Percentiles rank a stretch among this genome's conserved stretches.
Conservation (phyloP, 2,888 invertebrate species). For the Hypomecis punctinalis region DNA sequence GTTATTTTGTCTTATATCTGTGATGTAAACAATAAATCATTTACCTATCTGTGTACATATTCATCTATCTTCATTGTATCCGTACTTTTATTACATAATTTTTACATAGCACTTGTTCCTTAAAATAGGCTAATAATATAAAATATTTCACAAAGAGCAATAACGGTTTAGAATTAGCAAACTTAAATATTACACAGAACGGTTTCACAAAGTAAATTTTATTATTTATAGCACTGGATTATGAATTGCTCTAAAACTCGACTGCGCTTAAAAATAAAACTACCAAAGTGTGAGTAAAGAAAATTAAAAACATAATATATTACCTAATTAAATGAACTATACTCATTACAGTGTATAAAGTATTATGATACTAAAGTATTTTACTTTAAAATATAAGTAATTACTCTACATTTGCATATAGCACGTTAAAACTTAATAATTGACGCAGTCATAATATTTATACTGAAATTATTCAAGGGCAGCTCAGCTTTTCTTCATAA, state of each 20-base stretch:
- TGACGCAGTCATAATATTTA: neutral
- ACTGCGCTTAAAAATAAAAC: neutral
- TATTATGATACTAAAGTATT: conserved; percentile 9
- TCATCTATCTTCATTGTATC: too few relatives aligned
- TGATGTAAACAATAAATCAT: too few relatives aligned
- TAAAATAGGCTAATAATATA: too few relatives aligned
- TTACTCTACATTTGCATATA: neutral
- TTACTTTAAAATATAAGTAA: neutral
- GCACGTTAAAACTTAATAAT: neutral
- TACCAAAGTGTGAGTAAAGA: conserved; percentile 2
- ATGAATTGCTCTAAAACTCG: neutral
- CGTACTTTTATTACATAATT: too few relatives aligned
- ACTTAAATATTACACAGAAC: too few relatives aligned
- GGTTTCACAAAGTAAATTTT: conserved; percentile 6
- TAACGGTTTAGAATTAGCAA: too few relatives aligned
- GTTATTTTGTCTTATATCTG: too few relatives aligned
- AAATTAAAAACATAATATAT: conserved; percentile 7
- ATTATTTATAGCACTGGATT: conserved; percentile 3
- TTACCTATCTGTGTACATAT: too few relatives aligned
- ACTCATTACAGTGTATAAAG: conserved; percentile 8
- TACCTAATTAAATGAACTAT: conserved; percentile 1
- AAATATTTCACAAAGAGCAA: too few relatives aligned
- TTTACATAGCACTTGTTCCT: too few relatives aligned
- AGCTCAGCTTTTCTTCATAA: neutral
- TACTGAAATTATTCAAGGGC: neutral